Conservation (phyloP, 2,797 vertebrate species). For the Columba guinea region DNA sequence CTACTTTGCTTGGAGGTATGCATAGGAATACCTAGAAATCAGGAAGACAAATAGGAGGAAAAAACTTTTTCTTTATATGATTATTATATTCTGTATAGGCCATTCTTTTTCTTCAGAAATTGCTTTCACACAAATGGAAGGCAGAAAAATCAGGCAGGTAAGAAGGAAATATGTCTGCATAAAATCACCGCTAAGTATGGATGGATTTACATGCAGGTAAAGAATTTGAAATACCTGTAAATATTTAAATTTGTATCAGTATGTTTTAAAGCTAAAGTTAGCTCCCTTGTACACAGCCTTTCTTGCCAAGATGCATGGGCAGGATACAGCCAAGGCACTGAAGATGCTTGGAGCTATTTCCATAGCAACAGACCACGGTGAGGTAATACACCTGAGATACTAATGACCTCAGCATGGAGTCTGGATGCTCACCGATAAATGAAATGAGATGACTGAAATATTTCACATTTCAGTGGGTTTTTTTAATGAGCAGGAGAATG, state of each 20-base stretch:
- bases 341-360: constrained; percentile 45
- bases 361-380: constrained; percentile 55
- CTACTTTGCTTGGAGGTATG: not conserved
- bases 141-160: not conserved
- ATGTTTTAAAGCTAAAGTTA: not conserved
- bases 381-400: constrained; percentile 58
- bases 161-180: fast-evolving
- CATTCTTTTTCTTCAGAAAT: not conserved
- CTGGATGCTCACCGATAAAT: constrained; percentile 27
- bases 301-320: not conserved
- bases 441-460: not conserved
- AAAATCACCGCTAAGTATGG: not conserved
- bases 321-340: not conserved
- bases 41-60: not conserved
- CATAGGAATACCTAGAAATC: not conserved
- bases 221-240: not conserved
- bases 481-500: not conserved
- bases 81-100: not conserved
- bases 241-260: not conserved
- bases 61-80: not conserved
- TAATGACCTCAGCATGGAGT: constrained; percentile 7
- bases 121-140: not conserved
- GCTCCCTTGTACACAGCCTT: not conserved
- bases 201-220: not conserved
- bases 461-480: not conserved